Conservation (phyloP, 2,888 invertebrate species). For the Neocrepidodera transversa region DNA sequence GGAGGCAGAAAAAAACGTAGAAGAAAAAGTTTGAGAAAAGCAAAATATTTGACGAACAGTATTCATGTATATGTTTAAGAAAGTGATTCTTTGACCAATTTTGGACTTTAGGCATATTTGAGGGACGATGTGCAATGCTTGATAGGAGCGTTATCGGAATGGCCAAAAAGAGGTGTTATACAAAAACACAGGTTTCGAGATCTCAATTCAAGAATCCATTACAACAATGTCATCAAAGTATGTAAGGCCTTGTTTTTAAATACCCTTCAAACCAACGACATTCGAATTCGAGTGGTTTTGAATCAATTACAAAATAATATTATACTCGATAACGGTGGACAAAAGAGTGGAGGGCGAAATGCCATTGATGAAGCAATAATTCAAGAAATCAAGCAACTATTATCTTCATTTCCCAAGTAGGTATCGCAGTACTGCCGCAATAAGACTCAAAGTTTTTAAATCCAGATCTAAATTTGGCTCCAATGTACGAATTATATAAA, state of each 20-base stretch:
- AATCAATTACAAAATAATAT: constrained; percentile 5
- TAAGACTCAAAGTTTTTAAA: constrained; percentile 8
- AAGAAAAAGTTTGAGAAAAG: constrained; percentile 22
- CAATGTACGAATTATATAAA: constrained; percentile 12
- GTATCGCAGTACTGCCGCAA: constrained; percentile 9
- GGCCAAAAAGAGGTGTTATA: constrained; percentile 13
- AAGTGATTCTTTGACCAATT: constrained; percentile 21
- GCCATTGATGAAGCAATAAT: constrained; percentile 8
- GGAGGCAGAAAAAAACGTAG: constrained; percentile 19
- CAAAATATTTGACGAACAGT: constrained; percentile 16
- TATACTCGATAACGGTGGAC: constrained; percentile 15
- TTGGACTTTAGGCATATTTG: constrained; percentile 22
- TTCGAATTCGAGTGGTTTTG: constrained; percentile 16
- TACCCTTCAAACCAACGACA: constrained; percentile 12
- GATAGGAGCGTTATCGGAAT: constrained; percentile 12
- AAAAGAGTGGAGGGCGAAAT: constrained; percentile 9
- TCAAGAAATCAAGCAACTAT: constrained; percentile 5
- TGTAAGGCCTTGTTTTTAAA: constrained; percentile 22
- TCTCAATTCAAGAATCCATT: constrained; percentile 12
- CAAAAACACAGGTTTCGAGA: constrained; percentile 18
- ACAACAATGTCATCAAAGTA: constrained; percentile 3
- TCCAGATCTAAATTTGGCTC: constrained; percentile 10
- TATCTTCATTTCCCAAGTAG: constrained; percentile 12
- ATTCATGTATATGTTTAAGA: constrained; percentile 12
- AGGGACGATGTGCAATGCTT: constrained; percentile 16